phyloP scores from a whole-genome alignment of 2,888 invertebrate species.

The Agrochola lota region DNA sequence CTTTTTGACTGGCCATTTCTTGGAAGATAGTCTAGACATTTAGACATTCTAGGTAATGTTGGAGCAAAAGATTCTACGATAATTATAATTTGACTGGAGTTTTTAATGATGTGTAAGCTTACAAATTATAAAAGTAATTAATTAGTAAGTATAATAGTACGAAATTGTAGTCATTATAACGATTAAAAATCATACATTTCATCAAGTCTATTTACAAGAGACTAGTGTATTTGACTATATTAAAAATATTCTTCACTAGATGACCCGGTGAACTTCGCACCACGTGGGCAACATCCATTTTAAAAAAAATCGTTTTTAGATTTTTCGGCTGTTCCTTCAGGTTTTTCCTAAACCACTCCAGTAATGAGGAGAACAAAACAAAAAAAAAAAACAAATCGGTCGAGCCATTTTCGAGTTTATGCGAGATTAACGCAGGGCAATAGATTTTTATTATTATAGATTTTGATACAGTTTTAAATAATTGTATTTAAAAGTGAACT shows the following conservation, averaged over 20 bases:
- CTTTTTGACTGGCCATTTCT: constrained; percentile 31
- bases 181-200: background rate
- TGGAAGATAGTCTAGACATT: constrained; percentile 9
- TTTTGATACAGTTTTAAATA: background rate
- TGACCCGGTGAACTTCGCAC: background rate
- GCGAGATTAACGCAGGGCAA: too few species aligned
- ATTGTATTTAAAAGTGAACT: background rate
- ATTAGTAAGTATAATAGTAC: too few species aligned
- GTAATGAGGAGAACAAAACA: too few species aligned
- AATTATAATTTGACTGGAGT: background rate
- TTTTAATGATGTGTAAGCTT: background rate
- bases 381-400: too few species aligned
- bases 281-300: background rate
- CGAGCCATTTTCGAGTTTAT: too few species aligned
- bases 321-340: background rate
- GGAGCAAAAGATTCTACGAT: background rate
- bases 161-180: background rate
- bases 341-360: background rate
- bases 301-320: background rate
- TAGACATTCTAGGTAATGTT: background rate
- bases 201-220: background rate
- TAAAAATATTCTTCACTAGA: background rate
- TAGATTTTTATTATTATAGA: too few species aligned
- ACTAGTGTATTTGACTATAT: background rate
- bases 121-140: background rate